Percentiles rank a stretch among this genome's conserved stretches.
Conservation (phyloP, 2,797 vertebrate species). For the Lateolabrax maculatus region DNA sequence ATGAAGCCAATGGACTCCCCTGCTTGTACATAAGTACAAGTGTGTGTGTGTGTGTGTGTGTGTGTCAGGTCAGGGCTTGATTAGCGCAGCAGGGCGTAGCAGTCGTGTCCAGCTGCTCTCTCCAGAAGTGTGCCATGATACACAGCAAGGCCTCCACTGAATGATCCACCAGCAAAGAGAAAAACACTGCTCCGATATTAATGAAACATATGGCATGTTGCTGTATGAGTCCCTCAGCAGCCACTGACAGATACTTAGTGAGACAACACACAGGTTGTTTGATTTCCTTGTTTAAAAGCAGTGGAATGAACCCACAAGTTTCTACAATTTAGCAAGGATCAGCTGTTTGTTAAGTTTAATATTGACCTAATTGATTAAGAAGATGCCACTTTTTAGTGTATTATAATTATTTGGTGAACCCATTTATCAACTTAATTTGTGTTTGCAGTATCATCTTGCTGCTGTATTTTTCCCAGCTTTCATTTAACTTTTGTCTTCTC, state of each 20-base stretch:
- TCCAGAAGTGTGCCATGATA: slow-evolving; percentile 66
- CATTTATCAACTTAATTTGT: neutral
- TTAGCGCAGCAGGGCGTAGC: slow-evolving; percentile 61
- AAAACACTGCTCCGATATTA: slow-evolving; percentile 44
- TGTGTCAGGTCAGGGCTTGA: slow-evolving; percentile 60
- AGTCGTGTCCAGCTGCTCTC: slow-evolving; percentile 68
- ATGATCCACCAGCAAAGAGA: slow-evolving; percentile 53
- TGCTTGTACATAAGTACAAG: neutral
- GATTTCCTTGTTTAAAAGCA: slow-evolving; percentile 20
- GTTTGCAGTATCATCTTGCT: neutral
- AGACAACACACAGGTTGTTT: slow-evolving; percentile 33
- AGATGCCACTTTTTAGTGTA: neutral
- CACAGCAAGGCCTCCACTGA: slow-evolving; percentile 55
- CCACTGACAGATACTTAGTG: slow-evolving; percentile 27
- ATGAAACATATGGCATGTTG: slow-evolving; percentile 60
- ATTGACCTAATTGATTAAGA: neutral
- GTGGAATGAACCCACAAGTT: neutral
- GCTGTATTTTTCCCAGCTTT: neutral
- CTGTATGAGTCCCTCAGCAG: slow-evolving; percentile 46
- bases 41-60: slow-evolving; percentile 24
- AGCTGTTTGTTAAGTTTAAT: neutral
- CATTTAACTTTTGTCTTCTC: slow-evolving; percentile 4
- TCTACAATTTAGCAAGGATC: neutral
- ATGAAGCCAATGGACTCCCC: slow-evolving; percentile 16
- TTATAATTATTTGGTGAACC: neutral